Base-by-base conservation (phyloP, 2,888 invertebrate genomes). In the Athalia cordata region DNA sequence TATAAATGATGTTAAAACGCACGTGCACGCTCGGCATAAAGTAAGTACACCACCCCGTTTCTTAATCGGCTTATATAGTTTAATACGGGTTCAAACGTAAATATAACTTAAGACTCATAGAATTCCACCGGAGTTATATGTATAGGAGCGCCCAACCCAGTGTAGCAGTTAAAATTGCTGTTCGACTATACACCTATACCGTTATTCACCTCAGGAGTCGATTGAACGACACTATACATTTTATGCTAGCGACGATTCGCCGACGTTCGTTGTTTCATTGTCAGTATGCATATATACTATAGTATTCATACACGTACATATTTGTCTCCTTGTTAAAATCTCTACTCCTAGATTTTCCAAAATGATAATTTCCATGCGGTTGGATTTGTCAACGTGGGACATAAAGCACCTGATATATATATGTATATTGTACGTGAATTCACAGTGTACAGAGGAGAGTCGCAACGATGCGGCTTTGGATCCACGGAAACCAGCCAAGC, bases 331-430 rank as follows among this genome's bases (percentile, higher is more conserved):
- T 59, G 57, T 72, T 72, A 72, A 59, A 62, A 75, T 75, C 75
- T 57, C 43, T 13, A 61, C 75, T 50, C 75, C 75, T 75, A 75
- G 75, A 75, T 62, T 75, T 50, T 62, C 47, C 52, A 49, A 9
- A 75, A 75, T 64, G 75, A 75, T 75, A 75, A 75, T 75, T 75
- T 64, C 62, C 75, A 62, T 52, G 75, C 75, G 75, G 75, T 43
- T 64, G 75, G 75, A 75, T 75, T 75, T 75, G 75, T 75, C 64
- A 50, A 50, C 75, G 72, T 72, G 59, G 57, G 57, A 59, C 11
- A 55, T 59, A 72, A 72, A 72, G 72, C 72, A 59, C 57, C 72
- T 72, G 72, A 72, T 72, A 59, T 72, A 72, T 67, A 50, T 13
- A 29, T 57, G 64, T 9, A 9, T 43, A 13, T 61, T n/a, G 61